Percentiles rank a stretch among this genome's conserved stretches.
Evolutionary conservation across 2,113 vertebrate genomes (phyloP).

Genomic region (Oxygymnocypris stewartii): DNA sequence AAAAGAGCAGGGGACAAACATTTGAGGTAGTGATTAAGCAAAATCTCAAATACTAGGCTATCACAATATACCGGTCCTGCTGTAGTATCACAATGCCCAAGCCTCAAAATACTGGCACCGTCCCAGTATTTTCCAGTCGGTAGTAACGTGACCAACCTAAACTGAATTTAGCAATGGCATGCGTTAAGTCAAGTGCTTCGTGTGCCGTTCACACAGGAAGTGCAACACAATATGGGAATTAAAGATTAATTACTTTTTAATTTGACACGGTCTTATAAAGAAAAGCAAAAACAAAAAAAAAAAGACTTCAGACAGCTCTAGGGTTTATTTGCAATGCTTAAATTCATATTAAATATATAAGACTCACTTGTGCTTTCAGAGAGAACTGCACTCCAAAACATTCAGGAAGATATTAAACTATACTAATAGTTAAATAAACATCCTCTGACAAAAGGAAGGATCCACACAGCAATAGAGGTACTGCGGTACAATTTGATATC

Average conservation of each 20-base stretch:
- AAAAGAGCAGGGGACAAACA: too few relatives aligned
- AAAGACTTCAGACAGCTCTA: neutral
- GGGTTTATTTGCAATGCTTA: neutral
- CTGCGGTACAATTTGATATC: neutral
- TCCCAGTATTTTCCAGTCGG: neutral
- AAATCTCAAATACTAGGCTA: neutral
- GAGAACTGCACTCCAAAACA: neutral
- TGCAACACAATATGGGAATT: neutral
- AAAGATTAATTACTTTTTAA: neutral
- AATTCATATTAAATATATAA: neutral
- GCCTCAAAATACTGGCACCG: neutral
- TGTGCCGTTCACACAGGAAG: neutral
- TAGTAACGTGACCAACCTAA: neutral
- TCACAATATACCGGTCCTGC: too few relatives aligned
- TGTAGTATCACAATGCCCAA: neutral
- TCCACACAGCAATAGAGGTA: neutral
- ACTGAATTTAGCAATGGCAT: neutral
- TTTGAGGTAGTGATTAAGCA: conserved; percentile 25
- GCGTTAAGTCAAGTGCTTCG: neutral
- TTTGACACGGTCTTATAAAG: neutral
- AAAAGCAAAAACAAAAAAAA: neutral
- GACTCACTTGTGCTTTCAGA: neutral
- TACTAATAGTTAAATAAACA: neutral
- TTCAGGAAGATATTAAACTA: neutral
- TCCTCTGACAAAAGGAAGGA: neutral